These are phyloP conservation scores for Notodromas monacha DNA, from an alignment of 2,888 invertebrate species.

Conservation along the genomic window DNA sequence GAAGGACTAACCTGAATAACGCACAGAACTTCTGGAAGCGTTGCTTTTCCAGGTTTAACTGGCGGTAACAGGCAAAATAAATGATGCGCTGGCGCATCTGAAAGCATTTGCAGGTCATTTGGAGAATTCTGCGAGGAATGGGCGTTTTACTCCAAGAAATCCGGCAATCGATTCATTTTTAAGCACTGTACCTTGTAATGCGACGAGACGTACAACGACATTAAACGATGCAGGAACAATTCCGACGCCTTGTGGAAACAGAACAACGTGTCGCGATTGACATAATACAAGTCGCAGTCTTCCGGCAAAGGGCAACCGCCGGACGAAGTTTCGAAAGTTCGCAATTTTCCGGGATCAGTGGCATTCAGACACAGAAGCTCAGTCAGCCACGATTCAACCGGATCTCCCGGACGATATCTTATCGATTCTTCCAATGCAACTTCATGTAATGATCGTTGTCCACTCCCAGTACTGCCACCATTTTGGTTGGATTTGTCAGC, in stretches of 20 bases:
- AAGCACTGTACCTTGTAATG: constrained; percentile 69
- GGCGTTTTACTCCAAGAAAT: not conserved
- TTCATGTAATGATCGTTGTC: constrained; percentile 8
- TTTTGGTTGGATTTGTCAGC: constrained; percentile 14
- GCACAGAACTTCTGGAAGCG: constrained; percentile 68
- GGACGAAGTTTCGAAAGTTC: constrained; percentile 21
- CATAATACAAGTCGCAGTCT: constrained; percentile 54
- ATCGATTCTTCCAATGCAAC: constrained; percentile 72
- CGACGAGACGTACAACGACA: constrained; percentile 76
- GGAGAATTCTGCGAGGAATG: constrained; percentile 43
- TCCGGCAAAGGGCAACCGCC: constrained; percentile 65
- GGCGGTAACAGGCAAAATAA: constrained; percentile 77
- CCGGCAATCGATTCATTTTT: too few species aligned
- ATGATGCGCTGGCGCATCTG: constrained; percentile 93
- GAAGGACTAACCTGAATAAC: constrained; percentile 32
- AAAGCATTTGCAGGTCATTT: constrained; percentile 88
- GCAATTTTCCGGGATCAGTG: constrained; percentile 28
- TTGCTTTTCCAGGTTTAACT: constrained; percentile 26
- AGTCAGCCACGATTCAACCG: constrained; percentile 66
- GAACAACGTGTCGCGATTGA: constrained; percentile 71
- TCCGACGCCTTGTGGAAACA: constrained; percentile 80
- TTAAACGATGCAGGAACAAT: constrained; percentile 59
- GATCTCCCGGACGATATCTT: constrained; percentile 53
- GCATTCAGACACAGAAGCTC: constrained; percentile 66
- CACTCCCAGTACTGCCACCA: not conserved